phyloP scores from a whole-genome alignment of 2,113 vertebrate species.

The Bombycilla garrulus region DNA sequence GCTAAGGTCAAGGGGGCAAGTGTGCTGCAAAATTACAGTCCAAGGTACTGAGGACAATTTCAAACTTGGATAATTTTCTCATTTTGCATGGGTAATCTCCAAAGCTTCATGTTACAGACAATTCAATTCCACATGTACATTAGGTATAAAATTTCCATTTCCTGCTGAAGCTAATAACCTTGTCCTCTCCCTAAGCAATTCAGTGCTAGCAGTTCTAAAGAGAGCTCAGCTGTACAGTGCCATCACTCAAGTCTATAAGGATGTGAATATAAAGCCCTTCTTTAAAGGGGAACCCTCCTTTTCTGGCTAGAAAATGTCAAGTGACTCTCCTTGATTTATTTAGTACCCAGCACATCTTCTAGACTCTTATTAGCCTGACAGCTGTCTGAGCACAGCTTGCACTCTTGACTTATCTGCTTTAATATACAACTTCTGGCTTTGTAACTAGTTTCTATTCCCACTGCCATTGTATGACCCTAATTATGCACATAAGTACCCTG shows the following conservation, averaged over 20 bases:
- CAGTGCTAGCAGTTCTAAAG: constrained; percentile 46
- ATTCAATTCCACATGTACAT: constrained; percentile 70
- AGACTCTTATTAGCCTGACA: constrained; percentile 9
- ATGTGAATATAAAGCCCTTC: not conserved
- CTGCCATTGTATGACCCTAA: not conserved
- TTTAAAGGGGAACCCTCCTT: constrained; percentile 29
- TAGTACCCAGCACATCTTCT: not conserved
- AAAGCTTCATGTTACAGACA: constrained; percentile 66
- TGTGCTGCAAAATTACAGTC: constrained; percentile 63
- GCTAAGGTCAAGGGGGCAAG: not conserved
- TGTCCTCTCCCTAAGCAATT: constrained; percentile 51
- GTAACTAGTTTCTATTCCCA: constrained; percentile 1
- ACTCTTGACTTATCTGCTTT: not conserved
- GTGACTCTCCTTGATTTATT: constrained; percentile 34
- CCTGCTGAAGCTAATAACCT: constrained; percentile 69
- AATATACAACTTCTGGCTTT: not conserved
- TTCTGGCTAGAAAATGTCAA: constrained; percentile 56
- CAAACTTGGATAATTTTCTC: constrained; percentile 67
- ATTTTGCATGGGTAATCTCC: constrained; percentile 66
- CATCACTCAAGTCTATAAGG: not conserved
- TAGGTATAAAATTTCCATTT: constrained; percentile 69
- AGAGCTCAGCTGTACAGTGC: not conserved
- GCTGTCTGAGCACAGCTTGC: not conserved
- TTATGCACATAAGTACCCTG: not conserved
- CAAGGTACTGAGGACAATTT: constrained; percentile 53